Conservation (phyloP, 53 echinoderm and acorn worm species). For the Astropecten irregularis region DNA sequence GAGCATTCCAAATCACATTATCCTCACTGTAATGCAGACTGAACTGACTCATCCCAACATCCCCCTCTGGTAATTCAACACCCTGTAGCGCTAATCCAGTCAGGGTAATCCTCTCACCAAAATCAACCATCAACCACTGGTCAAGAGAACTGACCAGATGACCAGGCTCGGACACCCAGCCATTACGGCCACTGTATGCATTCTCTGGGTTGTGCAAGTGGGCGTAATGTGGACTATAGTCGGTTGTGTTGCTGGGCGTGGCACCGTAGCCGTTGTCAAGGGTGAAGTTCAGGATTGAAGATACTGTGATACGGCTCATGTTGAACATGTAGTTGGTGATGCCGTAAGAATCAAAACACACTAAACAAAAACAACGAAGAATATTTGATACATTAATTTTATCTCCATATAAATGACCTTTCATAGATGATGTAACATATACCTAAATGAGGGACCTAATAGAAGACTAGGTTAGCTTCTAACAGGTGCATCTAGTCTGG, state of each 20-base stretch:
- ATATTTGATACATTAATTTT: neutral
- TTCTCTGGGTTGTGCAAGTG: slow-evolving; percentile 72
- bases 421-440: neutral
- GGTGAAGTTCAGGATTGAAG: slow-evolving; percentile 12
- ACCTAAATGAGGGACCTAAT: too few relatives aligned
- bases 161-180: slow-evolving; percentile 77
- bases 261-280: neutral
- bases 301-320: slow-evolving; percentile 8
- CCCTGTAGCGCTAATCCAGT: slow-evolving; percentile 81
- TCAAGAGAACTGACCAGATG: slow-evolving; percentile 65
- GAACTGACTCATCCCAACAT: slow-evolving; percentile 50
- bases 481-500: too few relatives aligned
- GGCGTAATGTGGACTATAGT: slow-evolving; percentile 64
- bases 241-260: slow-evolving; percentile 42
- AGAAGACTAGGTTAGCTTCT: too few relatives aligned
- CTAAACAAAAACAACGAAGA: slow-evolving; percentile 41
- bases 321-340: slow-evolving; percentile 54
- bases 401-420: neutral
- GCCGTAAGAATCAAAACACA: slow-evolving; percentile 65
- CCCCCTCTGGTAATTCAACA: slow-evolving; percentile 61
- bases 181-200: slow-evolving; percentile 57
- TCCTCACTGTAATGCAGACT: slow-evolving; percentile 81
- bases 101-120: slow-evolving; percentile 61
- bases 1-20: slow-evolving; percentile 65
- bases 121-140: slow-evolving; percentile 77